Evolutionary conservation across 2,113 vertebrate genomes (phyloP), one percentile per base, ranked within the genome.

Genomic region (Tapirus terrestris): DNA sequence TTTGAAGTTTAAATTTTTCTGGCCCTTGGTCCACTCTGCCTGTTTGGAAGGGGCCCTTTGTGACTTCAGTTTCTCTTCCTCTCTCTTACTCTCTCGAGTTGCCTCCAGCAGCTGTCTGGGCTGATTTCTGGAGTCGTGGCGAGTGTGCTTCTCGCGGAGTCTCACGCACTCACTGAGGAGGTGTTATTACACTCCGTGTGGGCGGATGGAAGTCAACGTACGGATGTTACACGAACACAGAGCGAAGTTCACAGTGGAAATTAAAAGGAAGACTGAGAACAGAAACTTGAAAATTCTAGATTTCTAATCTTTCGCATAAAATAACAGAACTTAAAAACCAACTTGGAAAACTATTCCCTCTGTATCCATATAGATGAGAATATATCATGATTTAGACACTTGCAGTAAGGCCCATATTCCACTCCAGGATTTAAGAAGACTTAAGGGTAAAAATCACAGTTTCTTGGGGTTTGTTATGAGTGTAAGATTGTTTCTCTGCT

Each of bases 291-390:
- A 63, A 96, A 79, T 83, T 82, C 7, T 76, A 56, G 13, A 16
- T 97, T 96, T 77, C 39, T 85, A 43, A 39, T 58, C 21, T 83
- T 89, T 63, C 92, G 8, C 25, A 56, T 31, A 60, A 93, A 75
- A 93, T 48, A 93, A 61, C 48, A 61, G 9, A 27, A 75, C 58
- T 70, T 20, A 20, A 36, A 73, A 94, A 77, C 20, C 3, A 39
- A 39, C 39, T 39, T 39, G 4, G 39, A 39, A 39, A 39, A 39
- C 39, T 39, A 39, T 39, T 39, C 39, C 39, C 39, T 39, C 39
- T 39, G 39, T 39, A 39, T 39, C 39, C 31, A 81, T 63, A 91
- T 23, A 81, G 48, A 16, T 53, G 45, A 76, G 16, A 23, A 60
- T 80, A 20, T 45, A 61, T 68, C 31, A 60, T 77, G 79, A 84